Percentiles rank a stretch among this genome's conserved stretches.
Evolutionary conservation across 1,140 invertebrate genomes (phyloP).

Genomic region (Neodiprion fabricii): DNA sequence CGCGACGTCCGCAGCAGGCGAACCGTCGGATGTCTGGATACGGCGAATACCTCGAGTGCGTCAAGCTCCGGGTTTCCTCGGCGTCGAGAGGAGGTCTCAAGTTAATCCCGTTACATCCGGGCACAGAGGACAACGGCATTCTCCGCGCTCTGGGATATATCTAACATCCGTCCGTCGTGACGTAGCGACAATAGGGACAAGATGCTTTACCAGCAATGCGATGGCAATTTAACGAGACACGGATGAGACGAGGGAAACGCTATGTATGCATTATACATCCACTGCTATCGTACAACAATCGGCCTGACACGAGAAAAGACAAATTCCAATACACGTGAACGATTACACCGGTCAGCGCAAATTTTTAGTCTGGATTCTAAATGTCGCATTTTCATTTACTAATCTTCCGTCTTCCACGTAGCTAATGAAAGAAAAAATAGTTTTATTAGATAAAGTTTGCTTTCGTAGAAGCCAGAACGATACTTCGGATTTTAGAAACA

Average conservation of each 20-base stretch:
- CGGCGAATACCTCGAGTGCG: neutral
- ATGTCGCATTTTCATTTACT: too few relatives aligned
- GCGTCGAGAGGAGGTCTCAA: neutral
- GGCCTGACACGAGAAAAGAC: too few relatives aligned
- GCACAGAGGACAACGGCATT: neutral
- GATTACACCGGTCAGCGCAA: too few relatives aligned
- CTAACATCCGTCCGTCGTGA: neutral
- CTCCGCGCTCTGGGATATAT: neutral
- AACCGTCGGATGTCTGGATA: neutral
- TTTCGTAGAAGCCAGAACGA: too few relatives aligned
- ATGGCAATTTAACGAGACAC: conserved; percentile 7
- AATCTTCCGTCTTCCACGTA: too few relatives aligned
- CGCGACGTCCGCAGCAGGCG: neutral
- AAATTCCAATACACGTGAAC: too few relatives aligned
- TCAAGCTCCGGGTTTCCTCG: neutral
- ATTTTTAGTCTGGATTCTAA: too few relatives aligned
- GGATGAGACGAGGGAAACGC: neutral
- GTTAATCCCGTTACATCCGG: conserved; percentile 4
- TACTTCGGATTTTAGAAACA: too few relatives aligned
- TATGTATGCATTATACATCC: too few relatives aligned
- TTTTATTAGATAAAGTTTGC: too few relatives aligned
- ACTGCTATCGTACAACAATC: too few relatives aligned
- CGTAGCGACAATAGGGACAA: neutral
- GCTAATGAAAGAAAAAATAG: too few relatives aligned
- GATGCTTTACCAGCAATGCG: neutral